phyloP scores from a whole-genome alignment of 2,888 invertebrate species.

The Nysson spinosus region DNA sequence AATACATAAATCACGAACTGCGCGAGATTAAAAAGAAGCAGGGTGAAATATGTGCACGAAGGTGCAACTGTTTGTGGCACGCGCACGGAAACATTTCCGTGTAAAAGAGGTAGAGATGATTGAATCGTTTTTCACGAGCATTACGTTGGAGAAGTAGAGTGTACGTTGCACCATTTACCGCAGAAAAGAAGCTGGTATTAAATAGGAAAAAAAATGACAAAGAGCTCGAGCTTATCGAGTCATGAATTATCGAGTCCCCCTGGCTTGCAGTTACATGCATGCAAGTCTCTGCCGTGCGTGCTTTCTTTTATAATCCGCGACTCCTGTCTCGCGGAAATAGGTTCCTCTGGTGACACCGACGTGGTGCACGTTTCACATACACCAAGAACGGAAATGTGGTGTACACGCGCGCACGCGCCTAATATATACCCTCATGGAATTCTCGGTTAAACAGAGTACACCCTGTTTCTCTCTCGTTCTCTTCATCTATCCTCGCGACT shows the following conservation, averaged over 20 bases:
- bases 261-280: not conserved
- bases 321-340: conserved; percentile 26
- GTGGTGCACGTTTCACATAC: conserved; percentile 4
- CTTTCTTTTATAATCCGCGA: conserved; percentile 3
- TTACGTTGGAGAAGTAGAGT: not conserved
- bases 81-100: no score
- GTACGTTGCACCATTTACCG: not conserved
- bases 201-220: conserved; percentile 10
- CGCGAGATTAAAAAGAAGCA: no score
- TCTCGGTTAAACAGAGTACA: conserved; percentile 16
- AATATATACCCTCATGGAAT: conserved; percentile 33
- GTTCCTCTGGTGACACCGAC: conserved; percentile 25
- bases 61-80: no score
- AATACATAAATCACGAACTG: no score
- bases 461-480: conserved; percentile 12
- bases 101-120: not conserved
- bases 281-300: conserved; percentile 7
- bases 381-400: not conserved
- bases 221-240: not conserved
- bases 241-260: conserved; percentile 9
- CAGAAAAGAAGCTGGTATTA: not conserved
- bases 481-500: conserved; percentile 4
- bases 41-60: no score
- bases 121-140: not conserved
- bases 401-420: conserved; percentile 33